phyloP scores from a whole-genome alignment of 1,140 invertebrate species.

The Eupristina koningsbergeri region DNA sequence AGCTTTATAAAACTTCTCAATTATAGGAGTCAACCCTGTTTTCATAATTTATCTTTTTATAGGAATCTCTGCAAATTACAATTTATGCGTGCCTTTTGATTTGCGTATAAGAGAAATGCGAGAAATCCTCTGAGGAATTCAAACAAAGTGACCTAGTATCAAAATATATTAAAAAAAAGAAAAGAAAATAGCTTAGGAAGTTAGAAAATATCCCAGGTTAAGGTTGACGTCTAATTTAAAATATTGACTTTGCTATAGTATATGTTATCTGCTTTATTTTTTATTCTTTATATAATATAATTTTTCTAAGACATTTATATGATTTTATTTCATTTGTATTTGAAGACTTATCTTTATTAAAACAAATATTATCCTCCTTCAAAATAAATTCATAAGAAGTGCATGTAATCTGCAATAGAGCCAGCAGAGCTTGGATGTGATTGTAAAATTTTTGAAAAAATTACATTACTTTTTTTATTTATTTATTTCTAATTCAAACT shows the following conservation, averaged over 20 bases:
- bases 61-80: background rate
- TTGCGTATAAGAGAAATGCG: background rate
- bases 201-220: slow-evolving; percentile 3
- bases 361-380: too few relatives aligned
- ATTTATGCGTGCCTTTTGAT: background rate
- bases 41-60: background rate
- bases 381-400: too few relatives aligned
- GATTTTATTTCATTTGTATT: too few relatives aligned
- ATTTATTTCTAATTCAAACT: too few relatives aligned
- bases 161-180: slow-evolving; percentile 18
- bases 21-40: background rate
- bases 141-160: background rate
- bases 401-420: too few relatives aligned
- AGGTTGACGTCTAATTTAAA: slow-evolving; percentile 20
- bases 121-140: background rate
- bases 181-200: background rate
- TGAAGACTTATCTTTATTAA: too few relatives aligned
- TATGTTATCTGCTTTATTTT: background rate
- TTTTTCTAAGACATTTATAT: background rate
- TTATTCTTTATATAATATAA: background rate
- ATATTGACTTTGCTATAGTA: background rate
- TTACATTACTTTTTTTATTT: too few relatives aligned
- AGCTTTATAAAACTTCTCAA: background rate
- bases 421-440: too few relatives aligned
- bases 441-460: too few relatives aligned